A percentile compares a stretch with the other conserved stretches of the same genome.
Evolutionary conservation across 2,888 invertebrate genomes (phyloP).

Genomic region (Euspilapteryx auroguttella): DNA sequence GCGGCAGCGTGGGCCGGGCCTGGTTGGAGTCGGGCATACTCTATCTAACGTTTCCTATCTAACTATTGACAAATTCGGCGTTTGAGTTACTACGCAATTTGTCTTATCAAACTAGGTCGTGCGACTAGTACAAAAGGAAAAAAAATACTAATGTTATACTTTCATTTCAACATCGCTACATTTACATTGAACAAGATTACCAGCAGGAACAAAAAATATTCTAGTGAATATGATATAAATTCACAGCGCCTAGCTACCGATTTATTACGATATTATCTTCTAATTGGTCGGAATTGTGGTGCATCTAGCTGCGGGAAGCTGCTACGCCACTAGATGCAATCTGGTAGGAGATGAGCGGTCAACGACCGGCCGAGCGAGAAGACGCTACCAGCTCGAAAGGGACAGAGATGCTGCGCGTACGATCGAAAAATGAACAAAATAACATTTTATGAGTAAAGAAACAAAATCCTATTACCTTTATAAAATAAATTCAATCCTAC

Average conservation of each 20-base stretch:
- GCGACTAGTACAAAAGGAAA: no score
- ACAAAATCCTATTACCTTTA: not conserved
- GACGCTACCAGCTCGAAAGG: conserved; percentile 23
- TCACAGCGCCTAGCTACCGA: conserved; percentile 11
- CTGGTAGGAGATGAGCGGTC: conserved; percentile 54
- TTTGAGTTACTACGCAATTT: no score
- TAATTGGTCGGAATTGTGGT: conserved; percentile 49
- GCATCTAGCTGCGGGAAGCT: conserved; percentile 49
- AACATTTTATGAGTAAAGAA: conserved; percentile 28
- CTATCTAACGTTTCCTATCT: no score
- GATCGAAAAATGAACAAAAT: conserved; percentile 57
- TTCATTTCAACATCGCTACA: no score
- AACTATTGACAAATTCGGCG: no score
- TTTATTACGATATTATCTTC: conserved; percentile 30
- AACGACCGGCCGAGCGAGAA: conserved; percentile 41
- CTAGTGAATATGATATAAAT: no score
- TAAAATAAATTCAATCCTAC: no score
- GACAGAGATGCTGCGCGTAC: conserved; percentile 48
- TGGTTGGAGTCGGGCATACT: no score
- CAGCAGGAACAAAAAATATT: no score
- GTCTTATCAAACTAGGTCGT: no score
- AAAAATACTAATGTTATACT: no score
- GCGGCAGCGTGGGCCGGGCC: not conserved
- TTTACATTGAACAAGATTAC: no score
- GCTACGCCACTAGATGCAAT: conserved; percentile 57